Evolutionary conservation across 2,113 vertebrate species (phyloP), one percentile per base, ranked within the genome.

Genomic region (Maccullochella peelii): DNA sequence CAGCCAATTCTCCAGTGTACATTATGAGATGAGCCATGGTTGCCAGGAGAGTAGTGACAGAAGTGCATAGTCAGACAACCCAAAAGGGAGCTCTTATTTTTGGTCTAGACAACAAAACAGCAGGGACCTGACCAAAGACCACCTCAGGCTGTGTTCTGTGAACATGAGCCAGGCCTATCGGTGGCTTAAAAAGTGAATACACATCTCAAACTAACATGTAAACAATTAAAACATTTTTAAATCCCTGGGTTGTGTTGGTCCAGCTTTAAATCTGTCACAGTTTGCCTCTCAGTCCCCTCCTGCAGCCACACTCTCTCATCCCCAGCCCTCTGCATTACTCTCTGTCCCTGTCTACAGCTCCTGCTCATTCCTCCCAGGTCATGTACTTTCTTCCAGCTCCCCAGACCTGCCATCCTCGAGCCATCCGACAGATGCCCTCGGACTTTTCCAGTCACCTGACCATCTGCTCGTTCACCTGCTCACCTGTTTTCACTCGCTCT

Each of bases 41-140:
- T 75, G 47, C 77, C 23, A 23, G 38, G 83, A 75, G 55, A 44
- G 55, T 8, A n/a, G 68, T 30, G 27, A 50, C 49, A 49, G 62
- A 36, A 55, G 47, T 21, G 61, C 15, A 57, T n/a, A 79, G 57
- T 8, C 57, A 65, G 15, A 16, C 55, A 25, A 55, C 14, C 20
- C 27, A 69, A 18, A 36, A 14, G 55, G 27, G 47, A 27, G 27
- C 44, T 42, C 8, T 69, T 75, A 23, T 75, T 55, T 61, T 49
- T 23, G 38, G 63, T 47, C 23, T 12, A n/a, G 18, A 68, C 20
- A 67, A 52, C 38, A 59, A 44, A 27, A 52, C 42, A 42, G 20
- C 62, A 68, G 20, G 12, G 33, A 61, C 59, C 49, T 1, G 8
- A 59, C 0, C 40, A 14, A 36, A 72, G 6, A 50, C 44, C 4